Evolutionary conservation across 2,888 invertebrate genomes (phyloP).

Genomic region (Zaprionus lineosus): DNA sequence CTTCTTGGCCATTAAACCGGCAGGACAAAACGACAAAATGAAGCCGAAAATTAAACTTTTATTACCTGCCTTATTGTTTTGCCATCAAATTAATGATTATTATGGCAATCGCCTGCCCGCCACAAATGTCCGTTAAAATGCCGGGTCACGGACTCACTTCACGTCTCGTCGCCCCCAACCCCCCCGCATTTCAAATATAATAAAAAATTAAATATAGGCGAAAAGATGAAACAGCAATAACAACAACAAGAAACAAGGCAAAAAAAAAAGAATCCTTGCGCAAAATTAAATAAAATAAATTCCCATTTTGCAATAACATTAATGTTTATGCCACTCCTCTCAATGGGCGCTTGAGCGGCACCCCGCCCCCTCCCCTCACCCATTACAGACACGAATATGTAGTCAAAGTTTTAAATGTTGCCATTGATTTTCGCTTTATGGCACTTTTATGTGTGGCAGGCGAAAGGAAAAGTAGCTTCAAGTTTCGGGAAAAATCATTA

Average conservation of each 20-base stretch:
- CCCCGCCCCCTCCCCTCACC: constrained; percentile 2
- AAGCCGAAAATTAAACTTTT: constrained; percentile 71
- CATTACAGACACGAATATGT: constrained; percentile 41
- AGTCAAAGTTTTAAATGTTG: constrained; percentile 45
- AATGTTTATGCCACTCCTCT: constrained; percentile 55
- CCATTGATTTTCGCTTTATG: constrained; percentile 68
- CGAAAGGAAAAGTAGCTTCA: no score
- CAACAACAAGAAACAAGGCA: constrained; percentile 12
- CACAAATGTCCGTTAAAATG: constrained; percentile 67
- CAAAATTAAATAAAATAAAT: constrained; percentile 69
- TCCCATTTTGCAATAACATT: constrained; percentile 64
- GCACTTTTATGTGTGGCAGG: constrained; percentile 51
- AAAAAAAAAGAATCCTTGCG: constrained; percentile 30
- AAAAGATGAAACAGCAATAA: constrained; percentile 24
- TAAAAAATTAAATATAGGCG: constrained; percentile 62
- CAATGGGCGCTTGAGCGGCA: not conserved
- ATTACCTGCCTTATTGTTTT: constrained; percentile 78
- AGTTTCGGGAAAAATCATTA: no score
- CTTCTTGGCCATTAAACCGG: constrained; percentile 46
- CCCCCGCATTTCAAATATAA: constrained; percentile 43
- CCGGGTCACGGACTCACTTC: constrained; percentile 30
- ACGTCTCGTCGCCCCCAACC: not conserved
- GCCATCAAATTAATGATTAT: constrained; percentile 78
- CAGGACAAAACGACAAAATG: constrained; percentile 27
- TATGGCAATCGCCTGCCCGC: constrained; percentile 68